Base-by-base conservation (phyloP, 37 sponge, comb jelly and placozoan genomes). In the Hexactinellida sp. region DNA sequence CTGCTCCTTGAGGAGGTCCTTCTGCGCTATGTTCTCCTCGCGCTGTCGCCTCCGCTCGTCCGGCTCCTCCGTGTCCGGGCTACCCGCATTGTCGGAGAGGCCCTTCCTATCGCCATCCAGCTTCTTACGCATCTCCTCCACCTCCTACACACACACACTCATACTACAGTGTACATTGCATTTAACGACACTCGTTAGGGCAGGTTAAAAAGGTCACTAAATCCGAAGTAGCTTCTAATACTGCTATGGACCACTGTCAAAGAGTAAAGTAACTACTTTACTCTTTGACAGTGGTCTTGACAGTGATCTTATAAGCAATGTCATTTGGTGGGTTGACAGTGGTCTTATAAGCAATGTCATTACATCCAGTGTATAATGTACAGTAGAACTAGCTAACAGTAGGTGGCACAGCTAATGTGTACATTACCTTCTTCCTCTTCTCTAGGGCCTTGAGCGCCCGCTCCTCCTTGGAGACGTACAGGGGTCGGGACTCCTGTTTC, bases 381-480 rank as follows among this genome's bases (percentile, higher is more conserved):
- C 16, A 19, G 52, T 16, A 16, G 9, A 9, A 47, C 16, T 19
- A 47, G 13, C 9, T 47, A 47, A 19, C 13, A 47, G 16, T 47
- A 47, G 52, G 13, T 47, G n/a, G 16, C 52, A 47, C 52, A 47
- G 9, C 52, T 47, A 47, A 47, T 47, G 16, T 19, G 13, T n/a
- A n/a, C n/a, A n/a, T 41, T 41, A 87, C 84, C 85, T 84, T n/a
- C 37, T 93, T 88, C 38, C 98, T 89, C 38, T 83, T 92, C 88
- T 93, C 88, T 83, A 97, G 36, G 21, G 98, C 98, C 32, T 90
- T 83, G 32, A 89, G 90, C 0, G 88, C 90, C 41, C 98, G 55
- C 82, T 97, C 90, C 86, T 97, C 89, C 83, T 94, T 94, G 82
- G 88, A 91, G 55, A 97, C 82, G 84, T 94, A 97, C 71, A 92